phyloP scores from a whole-genome alignment of 2,797 vertebrate genomes.

The Poeciliopsis paucimaculata region DNA sequence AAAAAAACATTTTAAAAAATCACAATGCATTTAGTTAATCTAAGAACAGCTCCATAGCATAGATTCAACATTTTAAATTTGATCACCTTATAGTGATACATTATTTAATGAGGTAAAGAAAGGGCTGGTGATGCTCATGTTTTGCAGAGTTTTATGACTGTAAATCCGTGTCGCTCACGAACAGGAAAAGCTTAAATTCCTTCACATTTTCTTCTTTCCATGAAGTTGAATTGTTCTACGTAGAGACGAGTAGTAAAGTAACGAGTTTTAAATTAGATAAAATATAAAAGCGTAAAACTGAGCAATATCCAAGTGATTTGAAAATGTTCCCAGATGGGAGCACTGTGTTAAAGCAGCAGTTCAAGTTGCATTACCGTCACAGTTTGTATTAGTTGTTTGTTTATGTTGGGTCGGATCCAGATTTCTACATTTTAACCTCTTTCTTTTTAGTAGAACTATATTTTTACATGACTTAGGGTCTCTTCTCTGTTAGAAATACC shows the following conservation, averaged over 20 bases:
- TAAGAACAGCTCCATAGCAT: background rate
- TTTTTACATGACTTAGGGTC: slow-evolving; percentile 16
- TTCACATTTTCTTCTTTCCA: background rate
- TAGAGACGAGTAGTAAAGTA: background rate
- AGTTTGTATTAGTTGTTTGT: background rate
- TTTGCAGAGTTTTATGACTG: background rate
- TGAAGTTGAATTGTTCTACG: background rate
- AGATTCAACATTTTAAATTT: background rate
- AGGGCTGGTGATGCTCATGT: background rate
- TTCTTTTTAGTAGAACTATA: slow-evolving; percentile 2
- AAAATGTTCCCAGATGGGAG: background rate
- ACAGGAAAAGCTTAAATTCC: background rate
- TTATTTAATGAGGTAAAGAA: background rate
- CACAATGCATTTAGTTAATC: background rate
- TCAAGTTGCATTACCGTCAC: slow-evolving; percentile 2
- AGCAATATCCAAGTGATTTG: slow-evolving; percentile 19
- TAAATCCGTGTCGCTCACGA: background rate
- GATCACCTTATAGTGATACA: background rate
- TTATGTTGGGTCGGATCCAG: background rate
- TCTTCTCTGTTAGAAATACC: slow-evolving; percentile 19
- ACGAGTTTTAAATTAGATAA: background rate
- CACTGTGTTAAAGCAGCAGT: background rate
- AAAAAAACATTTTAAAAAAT: background rate
- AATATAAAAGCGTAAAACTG: background rate
- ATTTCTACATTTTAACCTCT: background rate